Evolutionary conservation across 2,113 vertebrate species (phyloP).

Genomic region (Oreocharis arfaki): DNA sequence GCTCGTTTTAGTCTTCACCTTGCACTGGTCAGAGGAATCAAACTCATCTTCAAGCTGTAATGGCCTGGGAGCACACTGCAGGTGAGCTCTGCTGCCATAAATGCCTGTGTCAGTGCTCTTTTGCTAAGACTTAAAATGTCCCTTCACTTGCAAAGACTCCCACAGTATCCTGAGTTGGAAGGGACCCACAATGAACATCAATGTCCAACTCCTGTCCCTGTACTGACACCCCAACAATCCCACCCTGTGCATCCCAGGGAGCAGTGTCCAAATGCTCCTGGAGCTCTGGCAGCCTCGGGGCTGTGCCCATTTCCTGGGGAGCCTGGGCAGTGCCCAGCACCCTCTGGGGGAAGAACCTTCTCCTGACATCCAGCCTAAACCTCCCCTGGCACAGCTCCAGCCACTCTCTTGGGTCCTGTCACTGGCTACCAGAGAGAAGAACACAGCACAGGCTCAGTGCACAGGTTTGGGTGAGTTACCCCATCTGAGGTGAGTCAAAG

Average conservation of each 20-base stretch:
- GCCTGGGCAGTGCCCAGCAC: background rate
- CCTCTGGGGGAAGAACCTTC: background rate
- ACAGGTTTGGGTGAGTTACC: background rate
- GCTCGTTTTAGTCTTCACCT: background rate
- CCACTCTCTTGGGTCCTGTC: accelerated
- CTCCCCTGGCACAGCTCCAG: background rate
- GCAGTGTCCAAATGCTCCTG: accelerated
- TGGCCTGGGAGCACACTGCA: background rate
- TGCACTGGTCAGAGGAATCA: background rate
- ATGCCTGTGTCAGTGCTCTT: accelerated
- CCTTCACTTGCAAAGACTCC: background rate
- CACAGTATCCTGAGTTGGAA: background rate
- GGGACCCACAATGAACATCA: background rate
- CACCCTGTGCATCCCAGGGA: background rate
- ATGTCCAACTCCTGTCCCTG: accelerated
- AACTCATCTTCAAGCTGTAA: background rate
- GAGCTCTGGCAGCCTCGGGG: background rate
- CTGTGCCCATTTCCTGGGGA: accelerated
- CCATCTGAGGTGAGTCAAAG: background rate
- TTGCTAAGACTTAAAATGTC: background rate
- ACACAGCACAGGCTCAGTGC: background rate
- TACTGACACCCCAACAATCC: background rate
- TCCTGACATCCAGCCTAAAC: accelerated
- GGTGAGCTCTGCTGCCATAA: background rate
- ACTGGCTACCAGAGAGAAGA: background rate